These are phyloP conservation scores for Drosophila conformis DNA, from an alignment of 2,888 invertebrate genomes.

Conservation along the genomic window DNA sequence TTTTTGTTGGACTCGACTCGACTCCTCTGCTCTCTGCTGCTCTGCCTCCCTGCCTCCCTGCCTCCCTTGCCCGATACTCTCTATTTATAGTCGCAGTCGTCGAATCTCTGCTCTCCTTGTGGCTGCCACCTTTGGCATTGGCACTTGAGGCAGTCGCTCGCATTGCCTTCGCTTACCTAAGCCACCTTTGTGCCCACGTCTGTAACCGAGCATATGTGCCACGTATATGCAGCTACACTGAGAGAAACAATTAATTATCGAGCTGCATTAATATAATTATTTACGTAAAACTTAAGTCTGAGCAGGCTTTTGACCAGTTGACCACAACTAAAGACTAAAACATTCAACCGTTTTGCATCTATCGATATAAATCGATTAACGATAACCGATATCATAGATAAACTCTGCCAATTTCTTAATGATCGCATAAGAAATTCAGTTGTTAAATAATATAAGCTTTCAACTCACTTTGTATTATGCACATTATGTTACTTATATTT, in stretches of 20 bases:
- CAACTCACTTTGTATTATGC: not conserved
- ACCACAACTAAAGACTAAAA: not conserved
- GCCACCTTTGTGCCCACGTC: slow-evolving; percentile 52
- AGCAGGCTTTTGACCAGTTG: no score
- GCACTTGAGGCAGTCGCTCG: slow-evolving; percentile 58
- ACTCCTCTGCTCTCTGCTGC: not conserved
- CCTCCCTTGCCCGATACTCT: slow-evolving; percentile 15
- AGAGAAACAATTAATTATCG: not conserved
- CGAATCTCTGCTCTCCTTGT: slow-evolving; percentile 23
- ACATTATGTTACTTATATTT: not conserved
- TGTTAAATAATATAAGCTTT: not conserved
- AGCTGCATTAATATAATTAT: no score
- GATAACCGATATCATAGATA: not conserved
- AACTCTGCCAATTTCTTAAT: not conserved
- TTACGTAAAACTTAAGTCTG: not conserved
- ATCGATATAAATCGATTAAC: not conserved
- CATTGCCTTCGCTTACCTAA: slow-evolving; percentile 45
- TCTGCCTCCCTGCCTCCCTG: not conserved
- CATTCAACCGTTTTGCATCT: not conserved
- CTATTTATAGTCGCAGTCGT: slow-evolving; percentile 54
- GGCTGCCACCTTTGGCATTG: slow-evolving; percentile 69
- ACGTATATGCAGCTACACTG: not conserved
- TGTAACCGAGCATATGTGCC: not conserved
- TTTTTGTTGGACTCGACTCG: slow-evolving; percentile 22
- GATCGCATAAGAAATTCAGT: not conserved